Evolutionary conservation across 2,113 vertebrate species (phyloP).

Genomic region (Scomber japonicus): DNA sequence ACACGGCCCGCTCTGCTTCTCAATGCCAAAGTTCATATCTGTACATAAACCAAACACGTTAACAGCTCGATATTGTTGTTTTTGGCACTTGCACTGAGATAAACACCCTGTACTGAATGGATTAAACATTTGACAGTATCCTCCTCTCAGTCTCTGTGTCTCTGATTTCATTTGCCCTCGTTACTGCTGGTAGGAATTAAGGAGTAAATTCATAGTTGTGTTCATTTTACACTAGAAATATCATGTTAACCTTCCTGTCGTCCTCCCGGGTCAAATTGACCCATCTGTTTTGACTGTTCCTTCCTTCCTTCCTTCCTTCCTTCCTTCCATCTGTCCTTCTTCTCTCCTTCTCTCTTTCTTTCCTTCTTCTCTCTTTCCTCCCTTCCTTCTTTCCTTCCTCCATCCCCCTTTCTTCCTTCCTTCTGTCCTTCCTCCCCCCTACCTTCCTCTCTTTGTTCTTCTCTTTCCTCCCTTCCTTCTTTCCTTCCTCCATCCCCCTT

Average conservation of each 20-base stretch:
- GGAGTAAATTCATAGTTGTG: neutral
- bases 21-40: constrained; percentile 66
- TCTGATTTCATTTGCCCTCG: neutral
- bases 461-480: too few relatives aligned
- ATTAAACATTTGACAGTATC: constrained; percentile 84
- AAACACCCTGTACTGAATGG: constrained; percentile 79
- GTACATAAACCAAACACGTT: constrained; percentile 76
- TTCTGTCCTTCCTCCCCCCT: too few relatives aligned
- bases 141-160: constrained; percentile 16
- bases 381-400: too few relatives aligned
- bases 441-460: too few relatives aligned
- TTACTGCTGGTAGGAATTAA: neutral
- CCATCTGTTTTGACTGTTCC: too few relatives aligned
- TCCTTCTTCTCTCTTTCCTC: too few relatives aligned
- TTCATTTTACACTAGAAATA: neutral
- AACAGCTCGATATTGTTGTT: constrained; percentile 70
- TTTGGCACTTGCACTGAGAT: constrained; percentile 85
- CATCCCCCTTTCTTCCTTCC: too few relatives aligned
- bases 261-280: too few relatives aligned
- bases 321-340: too few relatives aligned
- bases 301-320: too few relatives aligned
- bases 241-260: neutral
- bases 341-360: too few relatives aligned
- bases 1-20: constrained; percentile 50
- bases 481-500: too few relatives aligned